Evolutionary conservation across 23 tunicate species (phyloP), one percentile per base, ranked within the genome.

Genomic region (Botrylloides violaceus): DNA sequence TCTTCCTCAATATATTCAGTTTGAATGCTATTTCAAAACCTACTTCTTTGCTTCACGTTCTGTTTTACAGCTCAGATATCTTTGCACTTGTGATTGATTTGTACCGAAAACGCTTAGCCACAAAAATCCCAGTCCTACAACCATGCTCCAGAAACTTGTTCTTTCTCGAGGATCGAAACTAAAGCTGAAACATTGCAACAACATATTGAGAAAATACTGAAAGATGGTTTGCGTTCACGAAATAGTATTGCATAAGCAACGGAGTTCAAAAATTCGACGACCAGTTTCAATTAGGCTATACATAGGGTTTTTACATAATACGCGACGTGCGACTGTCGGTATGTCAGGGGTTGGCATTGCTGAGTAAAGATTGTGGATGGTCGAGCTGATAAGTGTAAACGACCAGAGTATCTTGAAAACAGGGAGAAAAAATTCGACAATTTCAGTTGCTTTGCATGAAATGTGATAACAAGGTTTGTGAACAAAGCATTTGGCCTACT

Each of bases 41-140:
- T 50, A 88, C 96, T 78, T 81, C 68, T 92, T 85, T 12, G 98
- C 98, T 49, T 92, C 72, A 27, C 30, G 47, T 30, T 64, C 81
- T 0, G 84, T 70, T 66, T 80, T 84, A 61, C 93, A 84, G 66
- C 77, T 66, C 30, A 92, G 76, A 59, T 92, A 92, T 31, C 98
- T 64, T 65, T 92, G 98, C 27, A 92, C 98, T 75, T 86, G 94
- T 3, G 98, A 80, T 59, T 92, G 98, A 64, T 61, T 80, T 0
- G 81, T 90, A 2, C 78, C 98, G 66, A 80, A 92, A 25, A 92
- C 66, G 26, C 89, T 81, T 58, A 85, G 76, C 94, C 94, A 85
- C 28, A 92, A 37, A 80, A 92, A 79, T 30, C 86, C 71, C 19
- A 86, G 87, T 4, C 92, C 98, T 23, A 92, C 77, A 15, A 85